Evolutionary conservation across 2,888 invertebrate genomes (phyloP).

Genomic region (Hesperia comma): DNA sequence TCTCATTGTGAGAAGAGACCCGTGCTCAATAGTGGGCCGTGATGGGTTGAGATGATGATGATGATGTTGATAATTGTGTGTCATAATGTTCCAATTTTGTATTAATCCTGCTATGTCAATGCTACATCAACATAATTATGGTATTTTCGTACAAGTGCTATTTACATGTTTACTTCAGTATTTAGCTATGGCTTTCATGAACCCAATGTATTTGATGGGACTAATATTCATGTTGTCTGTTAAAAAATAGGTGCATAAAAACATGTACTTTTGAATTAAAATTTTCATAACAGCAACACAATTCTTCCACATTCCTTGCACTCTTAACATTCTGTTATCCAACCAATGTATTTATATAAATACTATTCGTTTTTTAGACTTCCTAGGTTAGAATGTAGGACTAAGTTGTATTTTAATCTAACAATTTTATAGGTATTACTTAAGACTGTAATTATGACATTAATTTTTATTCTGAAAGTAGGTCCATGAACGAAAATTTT

Average conservation of each 20-base stretch:
- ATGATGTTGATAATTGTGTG: too few relatives aligned
- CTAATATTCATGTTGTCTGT: not conserved
- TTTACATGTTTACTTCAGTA: not conserved
- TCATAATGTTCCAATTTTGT: not conserved
- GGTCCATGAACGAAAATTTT: not conserved
- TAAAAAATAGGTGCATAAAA: not conserved
- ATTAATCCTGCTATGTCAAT: not conserved
- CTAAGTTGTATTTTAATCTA: constrained; percentile 23
- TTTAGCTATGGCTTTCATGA: too few relatives aligned
- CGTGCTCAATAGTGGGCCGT: too few relatives aligned
- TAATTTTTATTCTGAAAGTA: constrained; percentile 11
- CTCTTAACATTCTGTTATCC: constrained; percentile 27
- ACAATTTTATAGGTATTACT: constrained; percentile 28
- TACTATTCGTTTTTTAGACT: constrained; percentile 42
- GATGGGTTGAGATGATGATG: too few relatives aligned
- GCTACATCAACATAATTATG: not conserved
- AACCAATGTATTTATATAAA: constrained; percentile 47
- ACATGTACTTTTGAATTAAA: not conserved
- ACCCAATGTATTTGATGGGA: too few relatives aligned
- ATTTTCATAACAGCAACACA: not conserved
- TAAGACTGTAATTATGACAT: constrained; percentile 31
- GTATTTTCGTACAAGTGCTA: constrained; percentile 1
- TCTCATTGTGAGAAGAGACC: too few relatives aligned
- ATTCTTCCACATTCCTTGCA: constrained; percentile 28
- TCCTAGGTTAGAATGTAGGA: constrained; percentile 18